Evolutionary conservation across 2,113 vertebrate genomes (phyloP).

Genomic region (Dolichallabes microphthalmus): DNA sequence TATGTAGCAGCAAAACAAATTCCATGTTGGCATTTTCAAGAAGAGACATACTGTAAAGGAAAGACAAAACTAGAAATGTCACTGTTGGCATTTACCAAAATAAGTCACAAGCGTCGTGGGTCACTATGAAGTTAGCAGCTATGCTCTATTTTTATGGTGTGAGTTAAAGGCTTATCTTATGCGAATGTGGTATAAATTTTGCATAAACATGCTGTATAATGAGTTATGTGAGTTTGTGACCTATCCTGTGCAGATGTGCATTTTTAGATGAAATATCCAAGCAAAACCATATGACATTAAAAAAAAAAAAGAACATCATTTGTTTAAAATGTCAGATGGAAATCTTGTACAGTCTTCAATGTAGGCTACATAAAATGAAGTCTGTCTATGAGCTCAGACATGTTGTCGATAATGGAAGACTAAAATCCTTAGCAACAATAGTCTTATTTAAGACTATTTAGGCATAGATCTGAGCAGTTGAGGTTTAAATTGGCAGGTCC

Average conservation of each 20-base stretch:
- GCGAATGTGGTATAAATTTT: not conserved
- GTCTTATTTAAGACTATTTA: not conserved
- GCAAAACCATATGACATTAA: not conserved
- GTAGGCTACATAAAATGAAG: not conserved
- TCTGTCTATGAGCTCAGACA: not conserved
- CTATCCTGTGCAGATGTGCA: not conserved
- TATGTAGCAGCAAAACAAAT: not conserved
- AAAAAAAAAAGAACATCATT: not conserved
- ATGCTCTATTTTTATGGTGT: not conserved
- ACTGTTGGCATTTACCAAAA: not conserved
- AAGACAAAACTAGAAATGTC: not conserved
- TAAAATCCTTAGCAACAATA: not conserved
- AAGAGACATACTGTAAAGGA: not conserved
- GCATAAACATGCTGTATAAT: slow-evolving; percentile 1
- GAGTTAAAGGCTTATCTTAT: not conserved
- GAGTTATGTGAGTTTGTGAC: not conserved
- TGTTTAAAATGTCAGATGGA: not conserved
- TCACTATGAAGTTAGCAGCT: not conserved
- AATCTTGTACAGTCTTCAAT: not conserved
- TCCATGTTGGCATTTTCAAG: not conserved
- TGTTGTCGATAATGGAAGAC: not conserved
- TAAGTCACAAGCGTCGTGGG: not conserved
- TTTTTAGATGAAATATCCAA: not conserved
- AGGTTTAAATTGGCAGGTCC: not conserved
- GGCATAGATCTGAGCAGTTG: not conserved